These are phyloP conservation scores for Berghia stephanieae DNA, from an alignment of 1,140 invertebrate species.

Conservation along the genomic window DNA sequence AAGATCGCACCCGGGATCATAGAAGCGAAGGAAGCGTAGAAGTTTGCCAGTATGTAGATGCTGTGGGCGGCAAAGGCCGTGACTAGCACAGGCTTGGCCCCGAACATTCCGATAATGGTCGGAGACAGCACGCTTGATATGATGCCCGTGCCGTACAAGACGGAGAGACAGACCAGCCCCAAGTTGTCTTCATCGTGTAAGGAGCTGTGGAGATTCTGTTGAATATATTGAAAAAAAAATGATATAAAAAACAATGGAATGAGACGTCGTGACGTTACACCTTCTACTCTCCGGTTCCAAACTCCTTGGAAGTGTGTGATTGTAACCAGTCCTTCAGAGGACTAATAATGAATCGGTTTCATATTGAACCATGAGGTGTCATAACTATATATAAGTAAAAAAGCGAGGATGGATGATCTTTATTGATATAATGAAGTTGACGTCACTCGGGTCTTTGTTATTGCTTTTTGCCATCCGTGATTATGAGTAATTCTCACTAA, in stretches of 20 bases:
- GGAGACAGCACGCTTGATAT: constrained; percentile 43
- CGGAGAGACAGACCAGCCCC: constrained; percentile 31
- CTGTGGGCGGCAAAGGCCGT: constrained; percentile 38
- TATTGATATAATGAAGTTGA: no score
- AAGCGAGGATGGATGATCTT: no score
- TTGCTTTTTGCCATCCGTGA: no score
- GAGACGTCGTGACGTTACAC: not conserved
- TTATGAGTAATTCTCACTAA: no score
- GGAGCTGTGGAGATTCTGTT: constrained; percentile 47
- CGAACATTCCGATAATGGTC: constrained; percentile 38
- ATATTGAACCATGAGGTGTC: not conserved
- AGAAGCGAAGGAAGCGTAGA: constrained; percentile 50
- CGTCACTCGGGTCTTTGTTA: no score
- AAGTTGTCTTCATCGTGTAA: constrained; percentile 40
- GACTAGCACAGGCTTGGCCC: constrained; percentile 46
- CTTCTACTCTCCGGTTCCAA: no score
- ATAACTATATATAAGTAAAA: not conserved
- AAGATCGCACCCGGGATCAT: constrained; percentile 48
- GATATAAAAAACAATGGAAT: not conserved
- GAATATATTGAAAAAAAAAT: not conserved
- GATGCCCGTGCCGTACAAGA: constrained; percentile 34
- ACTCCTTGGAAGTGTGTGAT: no score
- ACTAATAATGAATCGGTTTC: not conserved
- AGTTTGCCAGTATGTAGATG: constrained; percentile 66
- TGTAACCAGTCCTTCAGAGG: not conserved